These are phyloP conservation scores for Xenopus laevis DNA, from an alignment of 2,113 vertebrate genomes.

Conservation along the genomic window DNA sequence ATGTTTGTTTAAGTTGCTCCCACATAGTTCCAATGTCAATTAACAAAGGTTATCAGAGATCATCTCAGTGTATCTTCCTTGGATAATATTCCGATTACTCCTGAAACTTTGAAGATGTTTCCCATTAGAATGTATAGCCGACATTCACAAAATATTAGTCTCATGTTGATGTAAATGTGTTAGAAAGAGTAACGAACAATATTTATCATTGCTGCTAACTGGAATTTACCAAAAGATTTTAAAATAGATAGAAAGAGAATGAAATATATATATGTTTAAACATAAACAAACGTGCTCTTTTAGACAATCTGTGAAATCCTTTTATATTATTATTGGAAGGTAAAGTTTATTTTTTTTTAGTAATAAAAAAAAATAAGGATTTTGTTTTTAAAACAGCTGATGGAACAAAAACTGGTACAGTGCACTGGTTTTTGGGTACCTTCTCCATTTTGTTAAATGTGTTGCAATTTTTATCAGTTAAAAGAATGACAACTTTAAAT, in stretches of 20 bases:
- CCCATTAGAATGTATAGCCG: conserved; percentile 79
- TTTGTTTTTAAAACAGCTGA: too few species aligned
- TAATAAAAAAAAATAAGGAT: too few species aligned
- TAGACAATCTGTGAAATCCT: too few species aligned
- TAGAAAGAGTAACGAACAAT: conserved; percentile 22
- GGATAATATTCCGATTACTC: conserved; percentile 80
- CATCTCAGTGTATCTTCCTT: conserved; percentile 80
- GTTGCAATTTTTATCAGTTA: too few species aligned
- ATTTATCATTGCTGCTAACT: conserved; percentile 15
- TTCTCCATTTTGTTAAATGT: too few species aligned
- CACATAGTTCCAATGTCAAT: conserved; percentile 80
- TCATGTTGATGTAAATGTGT: conserved; percentile 27
- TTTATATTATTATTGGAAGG: too few species aligned
- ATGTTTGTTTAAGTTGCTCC: conserved; percentile 83
- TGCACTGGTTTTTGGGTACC: too few species aligned
- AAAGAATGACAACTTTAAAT: too few species aligned
- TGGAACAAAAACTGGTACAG: too few species aligned
- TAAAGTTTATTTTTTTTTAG: too few species aligned
- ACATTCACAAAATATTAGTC: conserved; percentile 58
- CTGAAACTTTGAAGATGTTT: conserved; percentile 74
- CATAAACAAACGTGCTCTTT: too few species aligned
- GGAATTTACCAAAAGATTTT: neutral
- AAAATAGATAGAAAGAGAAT: neutral
- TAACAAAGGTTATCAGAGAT: conserved; percentile 91
- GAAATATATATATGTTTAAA: too few species aligned